Base-by-base conservation (phyloP, 1,140 invertebrate genomes). In the Ectropis grisescens region DNA sequence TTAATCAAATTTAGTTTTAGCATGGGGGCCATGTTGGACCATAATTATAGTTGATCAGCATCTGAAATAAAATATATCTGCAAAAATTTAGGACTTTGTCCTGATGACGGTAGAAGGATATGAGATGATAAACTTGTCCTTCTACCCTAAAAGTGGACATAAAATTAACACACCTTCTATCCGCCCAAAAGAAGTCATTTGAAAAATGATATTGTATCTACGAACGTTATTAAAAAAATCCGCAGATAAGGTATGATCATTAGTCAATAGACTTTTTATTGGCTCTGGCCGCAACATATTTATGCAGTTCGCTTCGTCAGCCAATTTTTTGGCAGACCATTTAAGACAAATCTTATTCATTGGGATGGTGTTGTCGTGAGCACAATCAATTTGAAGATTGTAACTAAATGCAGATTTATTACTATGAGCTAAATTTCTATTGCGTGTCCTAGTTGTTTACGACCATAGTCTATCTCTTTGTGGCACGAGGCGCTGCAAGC, bases 261-360 rank as follows among this genome's bases (percentile, higher is more conserved):
- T 34, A 11, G 33, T 26, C 24, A 34, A 34, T 13, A 34, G 33
- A 14, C 7, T 34, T 34, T 34, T 34, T 13, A 34, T 34, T 34
- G 33, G 33, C 26, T 34, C 10, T 34, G 13, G 33, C 33, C n/a
- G 25, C 1, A 25, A 34, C 7, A 5, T 35, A 26, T 26, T 23
- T 13, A 53, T 32, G 41, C 49, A 41, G 36, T 60, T 57, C 25
- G 53, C 11, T 60, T 60, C 49, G 6, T 57, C 53, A 0, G 24
- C 29, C 43, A 37, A n/a, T n/a, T n/a, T n/a, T n/a, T n/a, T n/a
- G n/a, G n/a, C n/a, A n/a, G n/a, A n/a, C n/a, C n/a, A n/a, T 57
- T 54, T 52, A 47, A 48, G 19, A 26, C 48, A 59, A 35, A 52
- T 42, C 41, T 47, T 51, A 51, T 45, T 51, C 41, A 52, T 58